A percentile compares a stretch with the other conserved stretches of the same genome.
phyloP scores from a whole-genome alignment of 2,797 vertebrate species.

The Sebastes matsubarae region DNA sequence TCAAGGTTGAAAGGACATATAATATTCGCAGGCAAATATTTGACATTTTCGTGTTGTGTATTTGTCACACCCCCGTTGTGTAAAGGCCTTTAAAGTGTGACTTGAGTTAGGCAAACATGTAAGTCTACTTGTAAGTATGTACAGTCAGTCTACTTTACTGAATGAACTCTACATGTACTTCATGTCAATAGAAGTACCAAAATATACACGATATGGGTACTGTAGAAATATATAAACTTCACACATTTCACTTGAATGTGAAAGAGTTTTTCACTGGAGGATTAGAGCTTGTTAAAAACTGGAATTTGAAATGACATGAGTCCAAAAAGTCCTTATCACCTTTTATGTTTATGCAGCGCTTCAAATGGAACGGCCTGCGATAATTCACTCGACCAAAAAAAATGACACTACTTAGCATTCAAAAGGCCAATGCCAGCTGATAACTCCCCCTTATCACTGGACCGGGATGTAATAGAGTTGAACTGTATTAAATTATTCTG shows the following conservation, averaged over 20 bases:
- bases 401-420: slow-evolving; percentile 63
- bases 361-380: slow-evolving; percentile 29
- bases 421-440: slow-evolving; percentile 45
- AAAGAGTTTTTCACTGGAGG: slow-evolving; percentile 5
- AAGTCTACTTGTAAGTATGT: no score
- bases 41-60: no score
- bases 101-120: no score
- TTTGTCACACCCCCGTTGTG: no score
- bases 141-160: background rate
- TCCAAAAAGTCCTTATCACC: slow-evolving; percentile 65
- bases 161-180: background rate
- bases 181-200: no score
- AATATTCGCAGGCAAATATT: no score
- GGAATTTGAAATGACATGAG: slow-evolving; percentile 31
- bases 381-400: slow-evolving; percentile 51
- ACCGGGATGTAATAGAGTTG: slow-evolving; percentile 49
- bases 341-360: slow-evolving; percentile 59
- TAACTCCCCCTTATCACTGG: slow-evolving; percentile 64
- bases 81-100: no score
- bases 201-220: background rate
- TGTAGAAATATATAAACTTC: background rate
- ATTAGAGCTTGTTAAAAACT: slow-evolving; percentile 36
- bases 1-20: no score
- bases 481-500: slow-evolving; percentile 62
- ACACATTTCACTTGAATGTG: background rate